Evolutionary conservation across 2,888 invertebrate genomes (phyloP).

Genomic region (Ceramica pisi): DNA sequence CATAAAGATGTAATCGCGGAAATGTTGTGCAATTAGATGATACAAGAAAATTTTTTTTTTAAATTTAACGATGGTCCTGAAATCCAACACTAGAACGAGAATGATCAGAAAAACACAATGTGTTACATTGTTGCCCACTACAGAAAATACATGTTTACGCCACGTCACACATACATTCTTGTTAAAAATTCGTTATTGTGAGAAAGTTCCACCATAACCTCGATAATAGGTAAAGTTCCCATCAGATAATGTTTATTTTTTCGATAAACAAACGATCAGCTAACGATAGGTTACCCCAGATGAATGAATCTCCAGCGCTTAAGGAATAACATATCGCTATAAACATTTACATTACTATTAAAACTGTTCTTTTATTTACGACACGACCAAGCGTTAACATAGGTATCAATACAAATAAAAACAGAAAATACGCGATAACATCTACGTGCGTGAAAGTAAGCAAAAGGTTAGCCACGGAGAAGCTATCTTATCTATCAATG

Average conservation of each 20-base stretch:
- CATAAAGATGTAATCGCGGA: not conserved
- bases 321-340: conserved; percentile 47
- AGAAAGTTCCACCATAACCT: conserved; percentile 48
- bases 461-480: conserved; percentile 67
- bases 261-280: conserved; percentile 54
- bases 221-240: conserved; percentile 50
- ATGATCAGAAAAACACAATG: not conserved
- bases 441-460: conserved; percentile 32
- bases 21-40: not conserved
- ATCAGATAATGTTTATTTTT: conserved; percentile 62
- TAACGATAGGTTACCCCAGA: conserved; percentile 54
- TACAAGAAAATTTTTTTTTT: too few relatives aligned
- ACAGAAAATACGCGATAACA: conserved; percentile 32
- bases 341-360: conserved; percentile 56
- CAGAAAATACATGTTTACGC: conserved; percentile 1
- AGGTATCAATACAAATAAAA: conserved; percentile 27
- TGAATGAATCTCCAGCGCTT: conserved; percentile 53
- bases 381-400: conserved; percentile 19
- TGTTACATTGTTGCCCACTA: not conserved
- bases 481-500: conserved; percentile 67
- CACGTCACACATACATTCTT: conserved; percentile 41
- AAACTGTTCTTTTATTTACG: conserved; percentile 34
- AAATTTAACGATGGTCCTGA: not conserved
- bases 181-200: conserved; percentile 45
- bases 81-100: not conserved